These are phyloP conservation scores for Leptinotarsa texana DNA, from an alignment of 1,140 invertebrate genomes.

Conservation along the genomic window DNA sequence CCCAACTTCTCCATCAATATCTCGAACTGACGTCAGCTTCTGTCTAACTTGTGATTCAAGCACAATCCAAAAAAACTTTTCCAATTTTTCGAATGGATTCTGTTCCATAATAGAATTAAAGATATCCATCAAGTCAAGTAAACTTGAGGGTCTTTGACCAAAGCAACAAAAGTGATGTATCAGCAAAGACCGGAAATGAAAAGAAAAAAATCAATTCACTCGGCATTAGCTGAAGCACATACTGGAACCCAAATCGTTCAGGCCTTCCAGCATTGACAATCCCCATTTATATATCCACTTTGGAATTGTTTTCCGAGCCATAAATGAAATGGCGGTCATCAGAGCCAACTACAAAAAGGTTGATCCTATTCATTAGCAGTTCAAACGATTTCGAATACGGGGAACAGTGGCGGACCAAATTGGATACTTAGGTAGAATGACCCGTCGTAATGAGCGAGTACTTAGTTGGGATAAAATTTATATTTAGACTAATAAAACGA, in stretches of 20 bases:
- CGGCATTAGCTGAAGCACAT: neutral
- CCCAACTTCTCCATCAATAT: too few species aligned
- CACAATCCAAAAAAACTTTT: too few species aligned
- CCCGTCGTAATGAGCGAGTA: too few species aligned
- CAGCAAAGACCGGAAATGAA: neutral
- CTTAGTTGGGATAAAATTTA: too few species aligned
- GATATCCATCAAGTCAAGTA: too few species aligned
- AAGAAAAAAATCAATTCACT: neutral
- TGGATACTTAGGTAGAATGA: too few species aligned
- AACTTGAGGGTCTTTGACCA: too few species aligned
- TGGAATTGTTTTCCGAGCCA: slow-evolving; percentile 23
- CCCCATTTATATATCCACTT: slow-evolving; percentile 21
- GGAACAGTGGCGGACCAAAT: neutral
- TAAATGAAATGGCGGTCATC: slow-evolving; percentile 28
- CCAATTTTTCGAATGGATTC: too few species aligned
- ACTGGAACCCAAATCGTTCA: neutral
- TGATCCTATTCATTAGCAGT: slow-evolving; percentile 23
- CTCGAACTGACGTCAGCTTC: too few species aligned
- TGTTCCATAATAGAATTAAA: too few species aligned
- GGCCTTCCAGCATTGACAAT: slow-evolving; percentile 3
- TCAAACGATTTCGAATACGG: neutral
- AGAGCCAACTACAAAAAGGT: slow-evolving; percentile 25
- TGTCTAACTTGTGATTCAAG: too few species aligned
- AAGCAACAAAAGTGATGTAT: neutral
- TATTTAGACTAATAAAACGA: too few species aligned